Evolutionary conservation across 2,888 invertebrate species (phyloP), one percentile per base, ranked within the genome.

Genomic region (Chloroclysta siterata): DNA sequence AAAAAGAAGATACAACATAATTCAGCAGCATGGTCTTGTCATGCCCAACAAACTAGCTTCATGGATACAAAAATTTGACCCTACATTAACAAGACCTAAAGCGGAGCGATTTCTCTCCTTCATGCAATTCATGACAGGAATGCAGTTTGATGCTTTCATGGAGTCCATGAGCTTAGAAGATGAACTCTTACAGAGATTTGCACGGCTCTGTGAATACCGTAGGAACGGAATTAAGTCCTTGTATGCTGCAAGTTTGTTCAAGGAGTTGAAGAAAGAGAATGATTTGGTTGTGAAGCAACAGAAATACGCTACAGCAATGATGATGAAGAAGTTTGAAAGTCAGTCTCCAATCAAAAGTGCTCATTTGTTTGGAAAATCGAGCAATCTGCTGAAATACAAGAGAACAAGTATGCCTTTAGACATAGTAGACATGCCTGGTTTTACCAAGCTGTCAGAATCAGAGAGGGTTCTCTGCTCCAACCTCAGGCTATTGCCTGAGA

Each of bases 381-480:
- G 68, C 8, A 74, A 78, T 41, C 44, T 79, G 7, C 80, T 82
- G 42, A 88, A 81, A 60, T 78, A 81, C 17, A 93, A 90, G 75
- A 82, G 91, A 50, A 82, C 87, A 8, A 80, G 84, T 29, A 89
- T 92, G 80, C 94, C 94, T 0, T 72, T 93, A 29, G 95, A 96
- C 58, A 95, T 97, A 65, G 76, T 94, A 56, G 97, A 97, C 70
- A 85, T 98, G 67, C 97, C 97, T 0, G 96, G 96, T 0, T 98
- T 95, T 81, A 95, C 96, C 39, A 95, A 95, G 67, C 89, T 98
- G n/a, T 92, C 93, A 41, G 87, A 94, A 11, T 90, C 94, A 39
- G 98, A 98, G 82, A 95, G 94, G 69, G 95, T 95, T 53, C 89
- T 98, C 5, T 98, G 98, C 81, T 96, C 97, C 0, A 94, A 90